A percentile compares a stretch with the other conserved stretches of the same genome.
phyloP scores from a whole-genome alignment of 2,113 vertebrate genomes.

The Mixornis gularis region DNA sequence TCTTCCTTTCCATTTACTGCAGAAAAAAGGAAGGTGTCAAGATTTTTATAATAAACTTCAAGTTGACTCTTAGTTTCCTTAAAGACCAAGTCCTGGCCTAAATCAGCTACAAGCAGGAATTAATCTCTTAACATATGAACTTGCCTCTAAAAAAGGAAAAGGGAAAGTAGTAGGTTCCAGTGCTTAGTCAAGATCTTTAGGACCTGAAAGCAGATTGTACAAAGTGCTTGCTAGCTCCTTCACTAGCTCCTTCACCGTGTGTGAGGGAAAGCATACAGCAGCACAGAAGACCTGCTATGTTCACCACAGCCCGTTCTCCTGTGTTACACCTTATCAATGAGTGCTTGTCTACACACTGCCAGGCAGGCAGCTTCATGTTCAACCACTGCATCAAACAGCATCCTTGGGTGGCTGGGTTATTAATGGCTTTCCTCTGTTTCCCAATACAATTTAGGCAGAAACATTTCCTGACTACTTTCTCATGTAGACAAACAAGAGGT shows the following conservation, averaged over 20 bases:
- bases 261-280: neutral
- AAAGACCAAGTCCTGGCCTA: neutral
- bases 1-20: neutral
- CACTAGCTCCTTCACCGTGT: neutral
- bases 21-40: neutral
- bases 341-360: neutral
- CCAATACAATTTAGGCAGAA: neutral
- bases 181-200: neutral
- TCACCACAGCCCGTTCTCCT: neutral
- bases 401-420: neutral
- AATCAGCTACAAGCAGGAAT: neutral
- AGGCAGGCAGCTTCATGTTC: neutral
- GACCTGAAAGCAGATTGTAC: neutral
- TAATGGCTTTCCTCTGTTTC: neutral
- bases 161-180: neutral
- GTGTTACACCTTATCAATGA: neutral
- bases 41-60: neutral
- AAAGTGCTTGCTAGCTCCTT: neutral
- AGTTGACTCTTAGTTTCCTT: neutral
- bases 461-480: neutral
- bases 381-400: neutral
- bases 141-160: neutral
- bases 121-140: neutral
- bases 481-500: neutral
- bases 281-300: slow-evolving; percentile 10